A percentile compares a stretch with the other conserved stretches of the same genome.
These are phyloP conservation scores for Pseudois nayaur DNA, from an alignment of 2,113 vertebrate species.

Conservation along the genomic window DNA sequence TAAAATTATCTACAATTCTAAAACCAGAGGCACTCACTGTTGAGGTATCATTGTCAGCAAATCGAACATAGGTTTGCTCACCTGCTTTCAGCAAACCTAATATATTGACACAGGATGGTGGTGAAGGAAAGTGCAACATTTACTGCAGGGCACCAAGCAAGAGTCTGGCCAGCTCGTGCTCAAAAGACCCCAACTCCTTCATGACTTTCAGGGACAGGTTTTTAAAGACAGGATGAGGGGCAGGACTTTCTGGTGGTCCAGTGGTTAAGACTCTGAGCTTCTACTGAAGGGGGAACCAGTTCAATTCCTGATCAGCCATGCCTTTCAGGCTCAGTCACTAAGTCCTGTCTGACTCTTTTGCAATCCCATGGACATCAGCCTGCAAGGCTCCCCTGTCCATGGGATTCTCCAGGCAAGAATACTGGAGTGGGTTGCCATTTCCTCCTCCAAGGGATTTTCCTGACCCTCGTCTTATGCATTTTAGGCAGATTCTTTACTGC, in stretches of 20 bases:
- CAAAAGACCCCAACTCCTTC: not conserved
- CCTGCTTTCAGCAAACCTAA: not conserved
- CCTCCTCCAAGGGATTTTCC: not conserved
- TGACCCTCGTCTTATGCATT: not conserved
- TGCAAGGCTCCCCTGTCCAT: not conserved
- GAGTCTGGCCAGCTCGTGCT: not conserved
- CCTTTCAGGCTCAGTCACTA: not conserved
- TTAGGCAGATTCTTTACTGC: not conserved
- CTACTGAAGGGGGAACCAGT: not conserved
- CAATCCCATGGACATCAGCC: not conserved
- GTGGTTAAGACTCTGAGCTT: not conserved
- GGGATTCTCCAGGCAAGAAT: not conserved
- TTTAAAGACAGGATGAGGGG: not conserved
- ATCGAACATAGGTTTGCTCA: not conserved
- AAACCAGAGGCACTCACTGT: not conserved
- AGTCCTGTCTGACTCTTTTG: not conserved
- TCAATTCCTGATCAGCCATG: not conserved
- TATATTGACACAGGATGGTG: not conserved
- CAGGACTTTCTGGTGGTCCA: not conserved
- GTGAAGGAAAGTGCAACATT: not conserved
- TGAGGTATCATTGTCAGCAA: not conserved
- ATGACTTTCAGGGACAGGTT: not conserved
- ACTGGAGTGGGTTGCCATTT: not conserved
- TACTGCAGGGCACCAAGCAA: not conserved
- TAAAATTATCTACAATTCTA: not conserved